Base-by-base conservation (phyloP, 2,797 vertebrate species). In the Danio albolineatus region DNA sequence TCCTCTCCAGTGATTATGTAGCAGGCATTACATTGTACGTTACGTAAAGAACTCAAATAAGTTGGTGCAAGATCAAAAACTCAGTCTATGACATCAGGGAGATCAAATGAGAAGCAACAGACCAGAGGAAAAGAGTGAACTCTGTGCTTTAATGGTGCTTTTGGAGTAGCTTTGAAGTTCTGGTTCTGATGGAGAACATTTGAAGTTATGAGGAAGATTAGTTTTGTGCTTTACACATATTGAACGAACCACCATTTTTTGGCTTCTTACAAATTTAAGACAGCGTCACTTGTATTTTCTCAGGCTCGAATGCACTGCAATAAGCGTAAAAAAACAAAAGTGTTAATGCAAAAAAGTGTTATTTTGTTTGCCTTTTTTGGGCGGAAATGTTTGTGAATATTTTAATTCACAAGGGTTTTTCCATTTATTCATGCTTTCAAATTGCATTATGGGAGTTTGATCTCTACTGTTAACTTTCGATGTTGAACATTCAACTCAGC, bases 11-110 rank as follows among this genome's bases (percentile, higher is more conserved):
- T 46, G 21, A 74, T 49, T 73, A 74, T 9, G 60, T 56, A 61
- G 43, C 56, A 49, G 19, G 10, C 5, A 36, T 44, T 61, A 13
- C 44, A 74, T 44, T 16, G 43, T 10, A 17, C 7, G 7, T 12
- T 48, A 61, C 7, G 41, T 46, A 61, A 38, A 73, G 14, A 71
- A 69, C n/a, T 54, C 7, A 1, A 72, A 48, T 5, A 36, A 46
- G 19, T 8, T 73, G 14, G 43, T 2, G 6, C 54, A 46, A 59
- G 53, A 59, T 44, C 39, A 72, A 56, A 72, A 73, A 73, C 69
- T 44, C 7, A 19, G 39, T 56, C 41, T 57, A 28, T 70, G 49
- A 56, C 17, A 71, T 38, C 21, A 72, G 53, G 17, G 53, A 44
- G 8, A 72, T 44, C 7, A 57, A 46, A 73, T 59, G 41, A 14